Base-by-base conservation (phyloP, 2,113 vertebrate species). In the Falco punctatus region DNA sequence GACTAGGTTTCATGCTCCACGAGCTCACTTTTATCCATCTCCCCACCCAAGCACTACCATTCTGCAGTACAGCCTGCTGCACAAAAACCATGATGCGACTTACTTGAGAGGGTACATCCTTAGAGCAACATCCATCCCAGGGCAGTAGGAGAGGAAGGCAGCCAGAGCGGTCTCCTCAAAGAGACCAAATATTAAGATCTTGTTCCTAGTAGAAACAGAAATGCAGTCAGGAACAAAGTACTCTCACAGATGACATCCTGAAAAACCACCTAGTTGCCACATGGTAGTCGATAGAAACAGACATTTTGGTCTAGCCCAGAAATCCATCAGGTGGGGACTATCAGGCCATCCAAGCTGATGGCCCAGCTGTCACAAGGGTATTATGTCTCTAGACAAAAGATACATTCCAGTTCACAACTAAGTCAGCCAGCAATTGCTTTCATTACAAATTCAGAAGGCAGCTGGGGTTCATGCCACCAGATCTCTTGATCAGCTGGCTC, bases 91-190 rank as follows among this genome's bases (percentile, higher is more conserved):
- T 3, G 9, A 64, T 13, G 10, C 10, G 6, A 97, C 98, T 98
- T 97, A 98, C 98, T 98, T 98, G 81, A 98, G 98, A 61, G 98
- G 98, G 70, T 98, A 98, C 98, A 98, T 98, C 93, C 98, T 98
- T 38, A 98, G 95, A 61, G 98, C 98, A 6, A 98, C 97, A n/a
- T 98, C 98, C 98, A 98, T 98, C 7, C 98, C 98, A n/a, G 98
- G 98, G 85, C 98, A 98, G 95, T 98, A 98, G 52, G 98, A 98
- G 16, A 98, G 97, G 96, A 98, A 98, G 35, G 98, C 98, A 87
- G 98, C 98, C 33, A 98, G 92, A 44, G 98, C 98, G 21, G 98
- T 98, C 97, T 98, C 98, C 93, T 98, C 98, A 78, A 98, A 98
- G 92, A 98, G 98, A 72, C 98, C 98, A 92, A 98, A 98, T 92